phyloP scores from a whole-genome alignment of 2,888 invertebrate genomes.

The Tetragonula carbonaria region DNA sequence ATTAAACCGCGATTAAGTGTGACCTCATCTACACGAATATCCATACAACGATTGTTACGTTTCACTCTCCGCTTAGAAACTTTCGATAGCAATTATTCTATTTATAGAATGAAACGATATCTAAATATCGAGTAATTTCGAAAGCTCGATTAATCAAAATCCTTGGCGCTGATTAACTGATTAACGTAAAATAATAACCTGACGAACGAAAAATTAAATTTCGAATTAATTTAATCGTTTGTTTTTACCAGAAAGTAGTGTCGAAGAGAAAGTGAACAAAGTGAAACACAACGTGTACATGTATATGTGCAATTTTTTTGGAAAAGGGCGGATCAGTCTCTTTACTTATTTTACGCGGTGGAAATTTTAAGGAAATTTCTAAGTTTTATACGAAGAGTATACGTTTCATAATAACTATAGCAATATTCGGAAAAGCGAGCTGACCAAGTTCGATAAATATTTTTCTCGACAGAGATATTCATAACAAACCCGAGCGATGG shows the following conservation, averaged over 20 bases:
- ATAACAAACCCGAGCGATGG: slow-evolving; percentile 29
- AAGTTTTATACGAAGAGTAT: not conserved
- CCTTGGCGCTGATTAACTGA: not conserved
- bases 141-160: not conserved
- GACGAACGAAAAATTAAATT: not conserved
- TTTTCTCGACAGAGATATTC: slow-evolving; percentile 45
- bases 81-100: not conserved
- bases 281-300: too few relatives aligned
- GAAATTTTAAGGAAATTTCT: not conserved
- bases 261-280: not conserved
- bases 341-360: not conserved
- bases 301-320: not conserved
- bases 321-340: not conserved
- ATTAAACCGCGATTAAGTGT: slow-evolving; percentile 73
- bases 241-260: not conserved
- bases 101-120: not conserved
- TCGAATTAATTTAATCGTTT: not conserved
- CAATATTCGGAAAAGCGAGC: not conserved
- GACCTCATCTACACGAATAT: slow-evolving; percentile 30
- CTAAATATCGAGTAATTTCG: not conserved
- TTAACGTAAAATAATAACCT: not conserved
- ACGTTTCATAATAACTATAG: slow-evolving; percentile 17
- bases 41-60: slow-evolving; percentile 10
- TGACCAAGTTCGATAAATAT: slow-evolving; percentile 41
- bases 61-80: not conserved